These are phyloP conservation scores for Apolygus lucorum DNA, from an alignment of 1,140 invertebrate genomes.

Conservation along the genomic window DNA sequence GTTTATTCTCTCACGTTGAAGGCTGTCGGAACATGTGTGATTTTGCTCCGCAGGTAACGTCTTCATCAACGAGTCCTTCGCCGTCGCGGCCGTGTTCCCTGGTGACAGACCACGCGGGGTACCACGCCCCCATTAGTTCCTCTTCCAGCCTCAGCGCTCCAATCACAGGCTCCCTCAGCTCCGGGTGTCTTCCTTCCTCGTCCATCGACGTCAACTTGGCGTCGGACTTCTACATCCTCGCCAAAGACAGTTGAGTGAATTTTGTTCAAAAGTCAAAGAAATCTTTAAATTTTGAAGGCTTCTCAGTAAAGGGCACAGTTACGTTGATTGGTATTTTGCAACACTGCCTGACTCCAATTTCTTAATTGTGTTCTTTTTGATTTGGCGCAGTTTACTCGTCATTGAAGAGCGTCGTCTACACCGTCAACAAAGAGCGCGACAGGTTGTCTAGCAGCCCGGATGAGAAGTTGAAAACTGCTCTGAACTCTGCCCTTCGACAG, in stretches of 20 bases:
- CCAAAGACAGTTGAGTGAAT: conserved; percentile 49
- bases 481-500: conserved; percentile 58
- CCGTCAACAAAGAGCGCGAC: conserved; percentile 53
- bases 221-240: conserved; percentile 53
- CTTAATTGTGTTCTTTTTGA: background rate
- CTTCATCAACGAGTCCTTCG: conserved; percentile 17
- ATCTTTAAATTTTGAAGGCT: too few relatives aligned
- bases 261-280: too few relatives aligned
- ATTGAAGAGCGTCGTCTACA: conserved; percentile 44
- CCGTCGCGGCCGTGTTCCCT: conserved; percentile 36
- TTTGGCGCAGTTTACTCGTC: conserved; percentile 47
- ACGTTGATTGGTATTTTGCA: too few relatives aligned
- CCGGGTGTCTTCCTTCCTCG: too few relatives aligned
- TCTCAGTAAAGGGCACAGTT: too few relatives aligned
- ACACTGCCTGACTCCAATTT: too few relatives aligned
- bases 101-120: conserved; percentile 44
- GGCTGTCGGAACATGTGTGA: too few relatives aligned
- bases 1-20: too few relatives aligned
- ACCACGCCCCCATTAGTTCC: too few relatives aligned
- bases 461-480: conserved; percentile 46
- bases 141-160: background rate
- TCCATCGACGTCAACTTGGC: conserved; percentile 27
- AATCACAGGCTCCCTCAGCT: too few relatives aligned
- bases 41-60: conserved; percentile 21
- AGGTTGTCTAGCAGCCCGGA: conserved; percentile 48